Base-by-base conservation (phyloP, 2,113 vertebrate genomes). In the Rynchops niger region DNA sequence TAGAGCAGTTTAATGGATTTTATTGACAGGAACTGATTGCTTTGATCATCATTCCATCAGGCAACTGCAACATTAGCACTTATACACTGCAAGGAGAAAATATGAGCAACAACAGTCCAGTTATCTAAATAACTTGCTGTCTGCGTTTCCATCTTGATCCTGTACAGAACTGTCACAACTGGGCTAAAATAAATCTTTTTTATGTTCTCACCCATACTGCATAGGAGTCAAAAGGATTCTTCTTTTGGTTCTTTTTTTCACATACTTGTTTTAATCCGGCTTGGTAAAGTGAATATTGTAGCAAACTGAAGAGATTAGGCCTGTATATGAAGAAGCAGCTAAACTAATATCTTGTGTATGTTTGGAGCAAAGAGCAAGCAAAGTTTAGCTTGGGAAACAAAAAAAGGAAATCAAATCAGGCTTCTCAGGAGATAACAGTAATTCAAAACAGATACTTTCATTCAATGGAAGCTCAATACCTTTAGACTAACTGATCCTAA, bases 401-500 rank as follows among this genome's bases (percentile, higher is more conserved):
- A 53, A 69, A 73, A 88, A 29, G 21, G 34, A 91, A 94, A 82
- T 82, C 55, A 91, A 91, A 91, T 74, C 81, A 88, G 79, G 36
- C 32, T 85, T 89, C 86, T 92, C 50, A 73, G 78, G 77, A 97
- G 95, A 72, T 42, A 97, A 52, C n/a, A 88, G 40, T 61, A 94
- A 96, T 91, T 88, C 84, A 93, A 84, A 96, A 5, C 43, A 96
- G 58, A n/a, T 30, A 73, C 12, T 50, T 96, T 88, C 67, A 83
- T 81, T 88, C 77, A 93, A 91, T 56, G 52, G 65, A 94, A 96
- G 23, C 70, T 93, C 63, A 61, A 73, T 96, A 87, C 40, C 38
- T 96, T 97, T 61, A 91, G 36, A 96, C 66, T 78, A 95, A 95
- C 38, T 85, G 66, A 97, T 88, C 49, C 38, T 81, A 93, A 96